Base-by-base conservation (phyloP, 2,113 vertebrate species). In the Gorsachius goisagi region DNA sequence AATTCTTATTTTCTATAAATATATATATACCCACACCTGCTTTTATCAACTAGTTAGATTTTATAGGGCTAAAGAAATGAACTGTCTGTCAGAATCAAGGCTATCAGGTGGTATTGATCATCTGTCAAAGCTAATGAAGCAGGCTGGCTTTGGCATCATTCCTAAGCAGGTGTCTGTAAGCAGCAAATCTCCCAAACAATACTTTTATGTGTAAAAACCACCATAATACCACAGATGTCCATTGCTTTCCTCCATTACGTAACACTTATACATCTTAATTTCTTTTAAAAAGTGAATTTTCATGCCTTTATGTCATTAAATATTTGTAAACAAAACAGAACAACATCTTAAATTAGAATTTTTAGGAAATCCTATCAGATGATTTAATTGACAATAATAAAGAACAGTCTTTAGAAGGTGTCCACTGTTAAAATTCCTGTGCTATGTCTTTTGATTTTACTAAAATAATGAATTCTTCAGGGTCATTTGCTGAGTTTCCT, bases 161-260 rank as follows among this genome's bases (percentile, higher is more conserved):
- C 69, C 52, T 76, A 35, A 52, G 52, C 58, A 93, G 45, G 28
- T 90, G 56, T 96, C 93, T 88, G 56, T 95, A 72, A 78, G 73
- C 50, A 73, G 58, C 44, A 69, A 73, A 83, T 41, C 17, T 23
- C 41, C 45, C 37, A 58, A 68, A 85, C 19, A 60, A 45, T 85
- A 17, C 89, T 87, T 94, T 94, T 75, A 73, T 49, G 49, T 80
- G 12, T 78, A 67, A 90, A 95, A 87, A 88, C 26, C 44, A 93
- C 9, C 32, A 64, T 32, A 44, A 81, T 59, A 69, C 14, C 90
- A 50, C 64, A 96, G 62, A 28, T 79, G 17, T 77, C 91, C n/a
- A 30, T 67, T 82, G 32, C 80, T 97, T 93, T 63, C 22, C 64
- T 76, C 23, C 5, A 9, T 71, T 88, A 16, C 21, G 32, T 85